Conservation (phyloP, 2,113 vertebrate genomes). For the Microcebus griseorufus region DNA sequence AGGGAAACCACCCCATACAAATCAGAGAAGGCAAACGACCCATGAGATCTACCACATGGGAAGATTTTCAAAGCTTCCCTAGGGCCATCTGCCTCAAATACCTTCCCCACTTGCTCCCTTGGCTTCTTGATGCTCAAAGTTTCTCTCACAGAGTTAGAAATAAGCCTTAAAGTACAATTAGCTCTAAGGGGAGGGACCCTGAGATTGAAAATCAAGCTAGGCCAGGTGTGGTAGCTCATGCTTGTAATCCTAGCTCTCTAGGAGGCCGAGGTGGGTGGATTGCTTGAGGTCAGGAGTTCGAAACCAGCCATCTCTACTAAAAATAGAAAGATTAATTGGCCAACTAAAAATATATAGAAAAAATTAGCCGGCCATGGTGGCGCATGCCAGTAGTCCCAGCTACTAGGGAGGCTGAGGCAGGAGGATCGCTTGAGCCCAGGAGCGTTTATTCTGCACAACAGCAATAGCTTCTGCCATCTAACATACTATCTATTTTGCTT, state of each 20-base stretch:
- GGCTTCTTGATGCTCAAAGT: neutral
- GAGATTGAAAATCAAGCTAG: neutral
- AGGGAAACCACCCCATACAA: neutral
- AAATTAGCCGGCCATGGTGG: too few relatives aligned
- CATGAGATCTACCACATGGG: neutral
- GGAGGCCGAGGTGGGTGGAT: too few relatives aligned
- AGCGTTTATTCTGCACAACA: neutral
- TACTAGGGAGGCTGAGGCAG: too few relatives aligned
- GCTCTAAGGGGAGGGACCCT: neutral
- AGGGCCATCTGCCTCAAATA: neutral
- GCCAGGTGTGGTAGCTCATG: too few relatives aligned
- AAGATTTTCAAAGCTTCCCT: neutral
- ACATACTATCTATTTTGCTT: neutral
- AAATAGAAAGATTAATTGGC: too few relatives aligned
- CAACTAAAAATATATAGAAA: too few relatives aligned
- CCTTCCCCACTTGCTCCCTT: neutral
- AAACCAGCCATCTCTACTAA: too few relatives aligned
- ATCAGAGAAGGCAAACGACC: neutral
- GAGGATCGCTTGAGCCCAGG: too few relatives aligned
- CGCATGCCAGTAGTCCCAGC: neutral
- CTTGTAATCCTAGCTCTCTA: too few relatives aligned
- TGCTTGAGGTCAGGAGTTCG: neutral
- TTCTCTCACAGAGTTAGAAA: neutral
- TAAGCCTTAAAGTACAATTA: neutral
- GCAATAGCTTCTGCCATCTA: neutral